These are phyloP conservation scores for Pammene fasciana DNA, from an alignment of 2,888 invertebrate species.

Conservation along the genomic window DNA sequence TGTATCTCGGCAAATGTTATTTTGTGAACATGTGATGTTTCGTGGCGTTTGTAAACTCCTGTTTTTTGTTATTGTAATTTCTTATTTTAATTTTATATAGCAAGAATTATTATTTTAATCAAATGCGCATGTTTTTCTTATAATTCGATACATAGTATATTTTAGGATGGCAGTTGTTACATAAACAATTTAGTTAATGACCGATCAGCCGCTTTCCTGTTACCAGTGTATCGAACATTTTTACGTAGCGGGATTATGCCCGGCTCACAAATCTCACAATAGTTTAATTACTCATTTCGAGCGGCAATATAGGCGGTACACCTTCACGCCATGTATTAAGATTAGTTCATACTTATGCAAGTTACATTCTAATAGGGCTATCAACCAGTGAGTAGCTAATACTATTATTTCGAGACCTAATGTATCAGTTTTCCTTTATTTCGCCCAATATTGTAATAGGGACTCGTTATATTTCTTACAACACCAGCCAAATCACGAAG, in stretches of 20 bases:
- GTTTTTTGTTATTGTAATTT: slow-evolving; percentile 65
- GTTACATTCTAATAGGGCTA: slow-evolving; percentile 32
- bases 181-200: slow-evolving; percentile 19
- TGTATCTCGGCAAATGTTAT: slow-evolving; percentile 55
- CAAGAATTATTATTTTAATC: slow-evolving; percentile 56
- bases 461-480: neutral
- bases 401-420: slow-evolving; percentile 27
- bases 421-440: neutral
- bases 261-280: slow-evolving; percentile 12
- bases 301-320: slow-evolving; percentile 28
- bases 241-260: slow-evolving; percentile 17
- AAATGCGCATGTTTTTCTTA: slow-evolving; percentile 36
- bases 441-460: neutral
- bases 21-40: slow-evolving; percentile 58
- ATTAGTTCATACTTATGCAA: slow-evolving; percentile 18
- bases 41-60: slow-evolving; percentile 60
- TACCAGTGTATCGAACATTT: slow-evolving; percentile 49
- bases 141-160: slow-evolving; percentile 45
- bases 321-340: slow-evolving; percentile 19
- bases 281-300: slow-evolving; percentile 12
- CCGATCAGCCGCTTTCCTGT: slow-evolving; percentile 44
- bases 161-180: slow-evolving; percentile 47
- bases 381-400: slow-evolving; percentile 33
- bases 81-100: slow-evolving; percentile 56
- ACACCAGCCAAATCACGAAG: neutral